Evolutionary conservation across 2,113 vertebrate species (phyloP), one percentile per base, ranked within the genome.

Genomic region (Pandion haliaetus): DNA sequence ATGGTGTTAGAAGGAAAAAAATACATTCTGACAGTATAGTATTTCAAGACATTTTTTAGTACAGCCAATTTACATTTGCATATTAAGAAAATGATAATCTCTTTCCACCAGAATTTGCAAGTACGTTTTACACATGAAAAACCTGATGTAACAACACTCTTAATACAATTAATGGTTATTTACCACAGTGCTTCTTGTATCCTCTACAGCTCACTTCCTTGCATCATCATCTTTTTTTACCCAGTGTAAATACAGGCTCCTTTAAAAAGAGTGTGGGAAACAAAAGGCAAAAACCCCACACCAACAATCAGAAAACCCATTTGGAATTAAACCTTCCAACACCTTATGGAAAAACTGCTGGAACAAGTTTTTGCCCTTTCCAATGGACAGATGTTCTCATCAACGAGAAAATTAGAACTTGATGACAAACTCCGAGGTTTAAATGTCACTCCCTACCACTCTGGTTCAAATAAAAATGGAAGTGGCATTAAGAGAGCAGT

Each of bases 351-450:
- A 91, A 89, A 94, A 61, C 28, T 78, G 52, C 65, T 91, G 81
- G 52, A 87, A 91, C 3, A 11, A 93, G 31, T 14, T 86, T 95
- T 78, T 96, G 81, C 61, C 44, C 57, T 93, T 95, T 93, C 20
- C 47, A 57, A 44, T 34, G 28, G 93, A 87, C 89, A 97, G 91
- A 94, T 87, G 84, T 89, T 93, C 38, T 84, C 73, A 89, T 79
- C 69, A 78, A 82, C 2, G 3, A 85, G 84, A 87, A 94, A 94
- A 96, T 93, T 52, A 89, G 73, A 89, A 89, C 81, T 85, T 79
- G 89, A 94, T 76, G 81, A 96, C 91, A 94, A 91, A 95, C 31
- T 79, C 61, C 1, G 6, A 95, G 40, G 49, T 90, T 95, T 95
- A 91, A 96, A 94, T 94, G 78, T 89, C 81, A 82, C 44, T 94